These are phyloP conservation scores for Brachyptera risi DNA, from an alignment of 2,888 invertebrate genomes.

Conservation along the genomic window DNA sequence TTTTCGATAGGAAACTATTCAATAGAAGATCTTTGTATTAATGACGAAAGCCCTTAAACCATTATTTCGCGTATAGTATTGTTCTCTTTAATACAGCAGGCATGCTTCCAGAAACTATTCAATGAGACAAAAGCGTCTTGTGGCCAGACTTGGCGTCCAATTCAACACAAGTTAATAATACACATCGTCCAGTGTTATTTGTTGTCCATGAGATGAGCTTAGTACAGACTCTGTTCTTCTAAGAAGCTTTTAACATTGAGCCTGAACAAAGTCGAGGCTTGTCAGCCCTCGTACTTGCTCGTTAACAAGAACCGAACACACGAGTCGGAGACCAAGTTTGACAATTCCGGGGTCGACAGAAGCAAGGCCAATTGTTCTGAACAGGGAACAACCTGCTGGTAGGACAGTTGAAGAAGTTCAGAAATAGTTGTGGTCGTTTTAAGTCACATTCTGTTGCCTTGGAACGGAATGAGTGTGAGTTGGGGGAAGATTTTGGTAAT, in stretches of 20 bases:
- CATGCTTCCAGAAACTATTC: too few relatives aligned
- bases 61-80: too few relatives aligned
- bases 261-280: slow-evolving; percentile 17
- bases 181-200: slow-evolving; percentile 5
- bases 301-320: slow-evolving; percentile 20
- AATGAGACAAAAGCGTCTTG: slow-evolving; percentile 1
- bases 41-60: too few relatives aligned
- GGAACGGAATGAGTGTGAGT: neutral
- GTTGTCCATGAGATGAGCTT: slow-evolving; percentile 1
- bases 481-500: slow-evolving; percentile 6
- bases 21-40: too few relatives aligned
- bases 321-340: slow-evolving; percentile 11
- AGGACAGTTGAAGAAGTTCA: neutral
- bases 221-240: neutral
- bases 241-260: slow-evolving; percentile 17
- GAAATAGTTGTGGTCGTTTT: neutral
- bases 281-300: slow-evolving; percentile 10
- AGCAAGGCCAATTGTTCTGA: slow-evolving; percentile 13
- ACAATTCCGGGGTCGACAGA: slow-evolving; percentile 13
- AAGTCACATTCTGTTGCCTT: slow-evolving; percentile 1
- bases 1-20: too few relatives aligned
- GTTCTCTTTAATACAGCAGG: too few relatives aligned
- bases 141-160: neutral
- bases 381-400: neutral
- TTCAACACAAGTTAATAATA: slow-evolving; percentile 4